Evolutionary conservation across 2,888 invertebrate genomes (phyloP), one percentile per base, ranked within the genome.

Genomic region (Tanypteryx hageni): DNA sequence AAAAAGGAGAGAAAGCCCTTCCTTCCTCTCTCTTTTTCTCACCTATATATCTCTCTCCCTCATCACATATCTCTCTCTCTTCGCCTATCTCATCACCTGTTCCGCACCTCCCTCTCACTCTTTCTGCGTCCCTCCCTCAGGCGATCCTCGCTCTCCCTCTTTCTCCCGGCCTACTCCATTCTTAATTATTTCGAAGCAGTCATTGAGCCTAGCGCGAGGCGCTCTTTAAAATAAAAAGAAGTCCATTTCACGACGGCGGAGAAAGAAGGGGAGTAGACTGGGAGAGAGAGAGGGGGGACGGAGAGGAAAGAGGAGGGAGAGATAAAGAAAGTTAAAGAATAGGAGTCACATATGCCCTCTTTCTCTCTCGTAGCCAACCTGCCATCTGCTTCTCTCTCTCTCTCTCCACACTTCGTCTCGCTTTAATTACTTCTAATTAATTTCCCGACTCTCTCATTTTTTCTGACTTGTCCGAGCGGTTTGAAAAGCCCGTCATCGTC

Each of bases 381-480:
- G 13, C 56, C 18, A 31, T 57, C 56, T 11, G 11, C 27, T 10
- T 11, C 76, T 44, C 44, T 44, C 64, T 64, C 64, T 64, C 31
- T 83, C 83, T n/a, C 31, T 56, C 85, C n/a, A 13, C 57, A 22
- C 85, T 10, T 85, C 85, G 8, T 16, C 85, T 83, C 31, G 58
- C 85, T 58, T n/a, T 58, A 58, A 58, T 85, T 85, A 22, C 85
- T 58, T 57, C 85, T 58, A 58, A 85, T 85, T 57, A 85, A 85
- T 85, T 85, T 58, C 57, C 14, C 85, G 5, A 56, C 18, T 56
- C 18, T 58, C 85, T 22, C 57, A 57, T 85, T 83, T 58, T 7
- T 76, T 76, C 76, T 76, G 58, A n/a, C 85, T 85, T 18, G 56
- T 84, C 56, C 27, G 84, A 56, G 84, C 14, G 85, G 56, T 58